Evolutionary conservation across 1,140 invertebrate species (phyloP).

Genomic region (Saccostrea cuccullata): DNA sequence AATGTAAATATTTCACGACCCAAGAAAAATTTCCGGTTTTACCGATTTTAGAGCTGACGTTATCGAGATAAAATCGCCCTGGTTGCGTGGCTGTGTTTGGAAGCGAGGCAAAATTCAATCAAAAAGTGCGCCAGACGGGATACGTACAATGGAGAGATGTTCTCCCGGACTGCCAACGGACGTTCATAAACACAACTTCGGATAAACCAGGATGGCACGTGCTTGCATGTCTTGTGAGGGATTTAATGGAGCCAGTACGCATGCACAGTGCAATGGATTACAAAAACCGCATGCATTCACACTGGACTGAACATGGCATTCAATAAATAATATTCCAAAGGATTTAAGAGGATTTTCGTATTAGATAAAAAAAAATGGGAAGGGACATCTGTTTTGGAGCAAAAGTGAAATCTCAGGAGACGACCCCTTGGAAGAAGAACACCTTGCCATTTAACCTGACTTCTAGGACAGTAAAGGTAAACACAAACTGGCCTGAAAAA

Average conservation of each 20-base stretch:
- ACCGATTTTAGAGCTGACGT: slow-evolving; percentile 17
- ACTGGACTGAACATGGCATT: background rate
- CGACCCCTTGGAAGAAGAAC: background rate
- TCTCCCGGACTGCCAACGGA: background rate
- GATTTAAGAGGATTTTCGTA: background rate
- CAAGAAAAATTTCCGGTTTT: slow-evolving; percentile 27
- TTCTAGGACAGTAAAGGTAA: background rate
- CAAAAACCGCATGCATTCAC: slow-evolving; percentile 24
- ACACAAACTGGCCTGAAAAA: background rate
- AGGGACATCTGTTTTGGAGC: slow-evolving; percentile 32
- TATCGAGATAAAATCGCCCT: slow-evolving; percentile 14
- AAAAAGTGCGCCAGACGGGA: background rate
- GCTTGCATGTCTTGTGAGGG: slow-evolving; percentile 6
- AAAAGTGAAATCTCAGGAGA: background rate
- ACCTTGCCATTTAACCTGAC: background rate
- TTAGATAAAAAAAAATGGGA: slow-evolving; percentile 22
- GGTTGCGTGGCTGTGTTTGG: slow-evolving; percentile 25
- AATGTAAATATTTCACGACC: slow-evolving; percentile 21
- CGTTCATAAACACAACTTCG: background rate
- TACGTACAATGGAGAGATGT: background rate
- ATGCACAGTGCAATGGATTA: slow-evolving; percentile 21
- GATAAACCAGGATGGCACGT: background rate
- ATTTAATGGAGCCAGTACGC: slow-evolving; percentile 21
- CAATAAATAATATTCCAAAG: background rate
- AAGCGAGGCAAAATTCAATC: slow-evolving; percentile 21